These are phyloP conservation scores for Limnephilus lunatus DNA, from an alignment of 2,888 invertebrate species.

Conservation along the genomic window DNA sequence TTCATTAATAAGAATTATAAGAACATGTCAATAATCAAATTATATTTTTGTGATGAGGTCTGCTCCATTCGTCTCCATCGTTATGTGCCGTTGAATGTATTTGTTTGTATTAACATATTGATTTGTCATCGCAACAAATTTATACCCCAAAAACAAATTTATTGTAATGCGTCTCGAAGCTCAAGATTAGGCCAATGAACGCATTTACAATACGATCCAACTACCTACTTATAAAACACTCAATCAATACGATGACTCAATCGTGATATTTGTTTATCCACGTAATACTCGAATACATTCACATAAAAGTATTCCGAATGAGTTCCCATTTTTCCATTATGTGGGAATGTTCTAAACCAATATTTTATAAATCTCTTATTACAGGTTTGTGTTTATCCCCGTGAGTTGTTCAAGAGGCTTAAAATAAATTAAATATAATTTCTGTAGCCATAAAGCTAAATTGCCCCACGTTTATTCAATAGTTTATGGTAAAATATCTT, in stretches of 20 bases:
- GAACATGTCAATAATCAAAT: too few relatives aligned
- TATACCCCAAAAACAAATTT: not conserved
- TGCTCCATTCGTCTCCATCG: not conserved
- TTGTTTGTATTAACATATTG: not conserved
- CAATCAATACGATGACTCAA: not conserved
- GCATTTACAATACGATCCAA: not conserved
- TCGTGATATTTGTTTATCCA: not conserved
- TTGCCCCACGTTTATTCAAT: slow-evolving; percentile 37
- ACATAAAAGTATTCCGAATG: not conserved
- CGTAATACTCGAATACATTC: not conserved
- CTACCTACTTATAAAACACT: not conserved
- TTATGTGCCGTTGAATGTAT: not conserved
- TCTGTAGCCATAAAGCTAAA: slow-evolving; percentile 18
- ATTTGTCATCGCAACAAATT: not conserved
- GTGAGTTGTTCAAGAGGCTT: not conserved
- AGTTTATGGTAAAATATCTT: slow-evolving; percentile 40
- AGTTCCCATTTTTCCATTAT: not conserved
- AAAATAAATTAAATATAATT: slow-evolving; percentile 24
- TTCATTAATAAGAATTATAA: too few relatives aligned
- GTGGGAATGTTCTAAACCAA: slow-evolving; percentile 17
- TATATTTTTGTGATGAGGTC: not conserved
- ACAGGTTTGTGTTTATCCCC: not conserved
- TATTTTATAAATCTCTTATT: slow-evolving; percentile 30
- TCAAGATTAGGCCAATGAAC: not conserved
- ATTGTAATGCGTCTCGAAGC: not conserved